Evolutionary conservation across 2,797 vertebrate genomes (phyloP).

Genomic region (Kryptolebias ocellatus): DNA sequence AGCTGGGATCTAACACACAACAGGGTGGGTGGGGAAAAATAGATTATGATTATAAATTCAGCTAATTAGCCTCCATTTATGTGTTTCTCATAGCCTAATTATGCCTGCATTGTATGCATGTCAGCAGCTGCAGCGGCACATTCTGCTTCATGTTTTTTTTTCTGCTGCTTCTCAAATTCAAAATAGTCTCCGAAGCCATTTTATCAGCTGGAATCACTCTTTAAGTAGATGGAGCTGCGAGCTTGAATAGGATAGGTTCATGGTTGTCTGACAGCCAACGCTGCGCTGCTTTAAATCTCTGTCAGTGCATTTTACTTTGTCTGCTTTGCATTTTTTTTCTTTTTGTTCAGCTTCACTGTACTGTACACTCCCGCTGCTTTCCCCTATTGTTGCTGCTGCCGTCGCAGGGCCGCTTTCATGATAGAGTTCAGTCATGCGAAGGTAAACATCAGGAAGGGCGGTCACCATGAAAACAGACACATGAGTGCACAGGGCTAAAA

Average conservation of each 20-base stretch:
- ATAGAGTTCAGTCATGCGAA: slow-evolving; percentile 30
- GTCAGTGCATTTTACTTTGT: not conserved
- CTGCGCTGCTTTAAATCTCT: slow-evolving; percentile 1
- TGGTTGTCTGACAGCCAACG: not conserved
- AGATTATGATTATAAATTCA: slow-evolving; percentile 25
- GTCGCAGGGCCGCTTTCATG: slow-evolving; percentile 21
- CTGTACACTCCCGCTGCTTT: slow-evolving; percentile 13
- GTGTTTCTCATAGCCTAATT: slow-evolving; percentile 6
- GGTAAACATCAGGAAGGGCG: slow-evolving; percentile 45
- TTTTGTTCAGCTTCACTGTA: slow-evolving; percentile 7
- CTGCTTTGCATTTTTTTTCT: slow-evolving; percentile 1
- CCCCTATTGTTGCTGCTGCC: slow-evolving; percentile 11
- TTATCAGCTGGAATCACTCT: not conserved
- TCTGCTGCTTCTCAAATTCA: not conserved
- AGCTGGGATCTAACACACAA: not conserved
- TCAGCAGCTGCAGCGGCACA: slow-evolving; percentile 12
- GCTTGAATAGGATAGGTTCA: not conserved
- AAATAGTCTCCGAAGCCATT: slow-evolving; percentile 1
- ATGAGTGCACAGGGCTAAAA: slow-evolving; percentile 9
- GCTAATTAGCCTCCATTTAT: slow-evolving; percentile 11
- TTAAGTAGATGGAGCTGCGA: not conserved
- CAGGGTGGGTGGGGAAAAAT: not conserved
- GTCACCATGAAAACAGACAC: slow-evolving; percentile 26
- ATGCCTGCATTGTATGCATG: slow-evolving; percentile 2
- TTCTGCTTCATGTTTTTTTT: not conserved